Percentiles rank a stretch among this genome's conserved stretches.
phyloP scores from a whole-genome alignment of 2,888 invertebrate genomes.

The Lepidocyrtoides sp. region DNA sequence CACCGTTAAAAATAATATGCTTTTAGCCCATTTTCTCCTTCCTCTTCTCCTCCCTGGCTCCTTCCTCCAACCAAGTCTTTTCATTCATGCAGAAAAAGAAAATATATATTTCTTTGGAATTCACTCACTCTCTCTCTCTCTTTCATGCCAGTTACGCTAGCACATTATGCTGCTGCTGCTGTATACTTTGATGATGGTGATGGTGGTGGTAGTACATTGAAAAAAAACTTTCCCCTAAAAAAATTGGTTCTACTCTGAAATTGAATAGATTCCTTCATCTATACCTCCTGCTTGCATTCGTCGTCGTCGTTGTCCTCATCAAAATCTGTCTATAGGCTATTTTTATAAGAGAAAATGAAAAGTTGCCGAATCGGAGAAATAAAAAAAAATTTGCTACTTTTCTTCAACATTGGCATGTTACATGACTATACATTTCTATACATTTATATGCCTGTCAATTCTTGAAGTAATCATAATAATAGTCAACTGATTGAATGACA shows the following conservation, averaged over 20 bases:
- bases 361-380: neutral
- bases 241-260: neutral
- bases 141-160: no score
- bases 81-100: conserved; percentile 26
- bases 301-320: neutral
- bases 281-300: neutral
- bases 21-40: neutral
- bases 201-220: neutral
- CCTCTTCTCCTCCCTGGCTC: neutral
- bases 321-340: neutral
- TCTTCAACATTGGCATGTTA: neutral
- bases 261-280: neutral
- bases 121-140: neutral
- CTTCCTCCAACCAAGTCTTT: no score
- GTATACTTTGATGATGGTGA: no score
- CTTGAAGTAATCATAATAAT: conserved; percentile 5
- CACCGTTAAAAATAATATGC: conserved; percentile 36
- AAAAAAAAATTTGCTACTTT: neutral
- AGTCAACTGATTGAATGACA: conserved; percentile 24
- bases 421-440: neutral
- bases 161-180: no score
- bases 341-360: neutral
- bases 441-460: neutral
- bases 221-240: neutral
- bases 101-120: conserved; percentile 26